Evolutionary conservation across 1,140 invertebrate genomes (phyloP), one percentile per base, ranked within the genome.

Genomic region (Drosophila santomea): DNA sequence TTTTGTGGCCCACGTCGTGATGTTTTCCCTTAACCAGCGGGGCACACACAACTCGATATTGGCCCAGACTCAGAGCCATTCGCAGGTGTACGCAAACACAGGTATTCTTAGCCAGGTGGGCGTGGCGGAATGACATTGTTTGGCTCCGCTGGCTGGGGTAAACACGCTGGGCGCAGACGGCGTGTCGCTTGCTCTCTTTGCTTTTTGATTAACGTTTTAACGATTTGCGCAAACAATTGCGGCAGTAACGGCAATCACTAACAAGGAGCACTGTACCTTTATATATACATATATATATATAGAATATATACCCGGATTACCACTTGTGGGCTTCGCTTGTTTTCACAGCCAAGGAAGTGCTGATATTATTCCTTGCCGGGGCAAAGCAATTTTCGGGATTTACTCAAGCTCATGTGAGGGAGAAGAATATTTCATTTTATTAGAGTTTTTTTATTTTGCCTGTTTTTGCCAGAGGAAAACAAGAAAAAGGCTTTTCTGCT

Each of bases 201-300:
- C 75, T 88, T 79, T 86, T 88, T 86, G 83, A 86, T 86, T 86
- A 88, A 85, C 79, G 83, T 74, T 86, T 88, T 86, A 86, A 86
- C 83, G 83, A 86, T 86, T 86, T 86, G 79, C 45, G 83, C 83
- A 86, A 88, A 86, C 84, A 86, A 86, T 83, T 86, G 83, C 41
- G 74, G 60, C 82, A 61, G 74, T 60, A 73, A 67, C 72, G 75
- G 54, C 81, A 73, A 69, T 72, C 68, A 72, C 68, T 66, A 76
- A 76, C 73, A 76, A 68, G 71, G 52, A 64, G 52, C 57, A 39
- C 38, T 59, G 32, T 28, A 7, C 5, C 7, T 28, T 7, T 28
- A 7, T 28, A 7, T 7, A 5, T 32, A 32, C 10, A 32, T 32
- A 8, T 32, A 8, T 32, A 32, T 32, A 10, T 32, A 32, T 32